Conservation (phyloP, 1,140 invertebrate species). For the Philotrypesis tridentata region DNA sequence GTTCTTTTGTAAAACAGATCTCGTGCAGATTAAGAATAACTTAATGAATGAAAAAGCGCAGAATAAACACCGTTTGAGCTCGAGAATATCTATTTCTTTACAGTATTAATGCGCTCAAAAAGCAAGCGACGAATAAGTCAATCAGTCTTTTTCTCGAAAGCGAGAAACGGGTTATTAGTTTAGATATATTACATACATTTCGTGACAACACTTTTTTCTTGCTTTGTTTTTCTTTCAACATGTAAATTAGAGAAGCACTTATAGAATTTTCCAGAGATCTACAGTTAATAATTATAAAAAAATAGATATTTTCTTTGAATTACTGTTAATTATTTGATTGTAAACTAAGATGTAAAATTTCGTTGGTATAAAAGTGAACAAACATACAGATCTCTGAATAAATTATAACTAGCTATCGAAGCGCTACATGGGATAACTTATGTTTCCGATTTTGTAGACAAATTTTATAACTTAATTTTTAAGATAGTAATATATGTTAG, state of each 20-base stretch:
- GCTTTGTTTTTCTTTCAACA: slow-evolving; percentile 8
- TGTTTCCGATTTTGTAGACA: background rate
- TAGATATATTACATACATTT: background rate
- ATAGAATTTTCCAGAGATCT: slow-evolving; percentile 2
- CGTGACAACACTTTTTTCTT: background rate
- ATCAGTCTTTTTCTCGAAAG: slow-evolving; percentile 47
- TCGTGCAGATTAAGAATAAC: background rate
- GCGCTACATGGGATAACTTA: background rate
- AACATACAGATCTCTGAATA: slow-evolving; percentile 2
- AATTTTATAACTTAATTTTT: slow-evolving; percentile 4
- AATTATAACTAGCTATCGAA: slow-evolving; percentile 4
- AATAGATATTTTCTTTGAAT: background rate
- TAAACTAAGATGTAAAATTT: background rate
- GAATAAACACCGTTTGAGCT: slow-evolving; percentile 21
- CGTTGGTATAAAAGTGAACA: background rate
- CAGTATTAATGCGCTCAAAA: slow-evolving; percentile 11
- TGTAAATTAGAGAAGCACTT: slow-evolving; percentile 3
- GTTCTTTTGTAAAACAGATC: slow-evolving; percentile 6
- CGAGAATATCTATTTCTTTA: slow-evolving; percentile 31
- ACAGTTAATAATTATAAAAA: background rate
- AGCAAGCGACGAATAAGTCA: slow-evolving; percentile 23
- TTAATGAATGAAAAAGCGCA: background rate
- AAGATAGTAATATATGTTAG: slow-evolving; percentile 5
- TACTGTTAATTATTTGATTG: background rate
- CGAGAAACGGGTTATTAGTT: slow-evolving; percentile 15